Percentiles rank a stretch among this genome's conserved stretches.
These are phyloP conservation scores for Dreissena rostriformis DNA, from an alignment of 1,140 invertebrate genomes.

Conservation along the genomic window DNA sequence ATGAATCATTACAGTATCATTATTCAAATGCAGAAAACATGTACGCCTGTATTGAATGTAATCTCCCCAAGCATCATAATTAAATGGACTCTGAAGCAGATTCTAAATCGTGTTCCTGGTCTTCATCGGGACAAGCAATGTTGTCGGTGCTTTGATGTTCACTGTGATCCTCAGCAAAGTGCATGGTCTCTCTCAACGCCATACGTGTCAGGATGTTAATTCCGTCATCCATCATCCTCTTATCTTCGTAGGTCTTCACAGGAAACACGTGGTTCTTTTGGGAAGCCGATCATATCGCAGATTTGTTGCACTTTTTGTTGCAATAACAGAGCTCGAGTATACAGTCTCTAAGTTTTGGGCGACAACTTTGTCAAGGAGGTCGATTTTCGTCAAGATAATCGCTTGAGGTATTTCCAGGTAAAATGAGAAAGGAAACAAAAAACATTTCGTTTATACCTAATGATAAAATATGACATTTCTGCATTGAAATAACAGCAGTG, in stretches of 20 bases:
- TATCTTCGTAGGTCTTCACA: neutral
- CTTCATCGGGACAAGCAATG: too few species aligned
- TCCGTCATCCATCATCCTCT: neutral
- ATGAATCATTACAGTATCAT: too few species aligned
- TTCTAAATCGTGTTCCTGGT: too few species aligned
- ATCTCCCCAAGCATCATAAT: too few species aligned
- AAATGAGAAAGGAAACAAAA: neutral
- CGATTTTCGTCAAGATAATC: neutral
- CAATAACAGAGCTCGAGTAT: neutral
- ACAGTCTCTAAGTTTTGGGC: neutral
- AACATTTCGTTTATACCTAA: too few species aligned
- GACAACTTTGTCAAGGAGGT: neutral
- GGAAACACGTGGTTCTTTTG: neutral
- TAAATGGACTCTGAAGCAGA: too few species aligned
- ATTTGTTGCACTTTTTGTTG: neutral
- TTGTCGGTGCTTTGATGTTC: neutral
- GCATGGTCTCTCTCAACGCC: neutral
- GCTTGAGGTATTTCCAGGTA: neutral
- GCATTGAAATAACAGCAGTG: too few species aligned
- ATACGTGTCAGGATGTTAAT: neutral
- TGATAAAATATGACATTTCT: too few species aligned
- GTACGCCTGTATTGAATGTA: too few species aligned
- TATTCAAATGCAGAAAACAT: too few species aligned
- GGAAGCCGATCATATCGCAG: neutral
- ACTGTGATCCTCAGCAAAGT: neutral